phyloP scores from a whole-genome alignment of 2,888 invertebrate species.

The Drosophila tripunctata region DNA sequence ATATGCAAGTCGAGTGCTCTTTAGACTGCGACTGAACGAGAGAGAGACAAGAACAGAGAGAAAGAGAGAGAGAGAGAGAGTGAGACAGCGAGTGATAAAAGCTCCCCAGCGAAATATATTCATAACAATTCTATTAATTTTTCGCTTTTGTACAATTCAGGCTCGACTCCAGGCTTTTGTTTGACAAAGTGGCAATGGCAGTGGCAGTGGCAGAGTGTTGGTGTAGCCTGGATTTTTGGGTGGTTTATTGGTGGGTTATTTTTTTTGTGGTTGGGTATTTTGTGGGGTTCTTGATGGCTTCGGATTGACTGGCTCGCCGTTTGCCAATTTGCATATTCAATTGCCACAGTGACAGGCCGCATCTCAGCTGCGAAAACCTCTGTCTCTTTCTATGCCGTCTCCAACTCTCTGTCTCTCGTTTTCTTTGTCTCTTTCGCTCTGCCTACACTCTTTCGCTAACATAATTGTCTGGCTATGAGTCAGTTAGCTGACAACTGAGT shows the following conservation, averaged over 20 bases:
- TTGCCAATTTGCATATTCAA: constrained; percentile 72
- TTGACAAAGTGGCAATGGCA: constrained; percentile 30
- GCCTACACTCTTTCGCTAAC: constrained; percentile 18
- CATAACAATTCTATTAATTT: constrained; percentile 71
- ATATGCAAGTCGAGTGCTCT: constrained; percentile 29
- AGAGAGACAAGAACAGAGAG: neutral
- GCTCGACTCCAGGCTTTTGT: constrained; percentile 42
- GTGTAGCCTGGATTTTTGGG: constrained; percentile 5
- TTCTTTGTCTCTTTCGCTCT: neutral
- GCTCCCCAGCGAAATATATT: constrained; percentile 49
- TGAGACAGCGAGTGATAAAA: constrained; percentile 7
- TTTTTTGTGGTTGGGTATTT: constrained; percentile 7
- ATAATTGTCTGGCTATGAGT: constrained; percentile 57
- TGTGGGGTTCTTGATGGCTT: constrained; percentile 10
- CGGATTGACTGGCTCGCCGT: constrained; percentile 48
- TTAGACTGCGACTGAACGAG: neutral
- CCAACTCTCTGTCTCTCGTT: constrained; percentile 13
- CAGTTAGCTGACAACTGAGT: constrained; percentile 58
- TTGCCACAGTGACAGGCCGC: constrained; percentile 61
- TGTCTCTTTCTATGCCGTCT: constrained; percentile 9
- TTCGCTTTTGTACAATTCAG: constrained; percentile 42
- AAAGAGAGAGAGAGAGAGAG: neutral
- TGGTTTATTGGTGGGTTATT: neutral
- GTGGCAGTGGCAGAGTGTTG: neutral
- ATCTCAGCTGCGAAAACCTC: constrained; percentile 27